A percentile compares a stretch with the other conserved stretches of the same genome.
Evolutionary conservation across 53 echinoderm and acorn worm genomes (phyloP).

Genomic region (Arbacia lixula): DNA sequence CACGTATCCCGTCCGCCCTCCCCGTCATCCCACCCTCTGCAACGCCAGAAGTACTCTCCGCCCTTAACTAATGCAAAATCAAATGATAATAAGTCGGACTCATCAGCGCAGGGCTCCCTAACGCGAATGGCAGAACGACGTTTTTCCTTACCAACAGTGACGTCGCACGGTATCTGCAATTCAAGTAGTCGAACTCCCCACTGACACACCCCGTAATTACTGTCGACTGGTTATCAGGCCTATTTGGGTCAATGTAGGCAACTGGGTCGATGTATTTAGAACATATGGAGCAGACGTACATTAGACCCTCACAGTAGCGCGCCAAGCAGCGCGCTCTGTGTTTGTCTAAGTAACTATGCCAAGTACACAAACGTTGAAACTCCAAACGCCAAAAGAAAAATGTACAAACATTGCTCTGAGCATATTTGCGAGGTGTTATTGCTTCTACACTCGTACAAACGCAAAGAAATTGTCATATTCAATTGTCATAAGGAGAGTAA

Average conservation of each 20-base stretch:
- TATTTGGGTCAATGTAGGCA: slow-evolving; percentile 60
- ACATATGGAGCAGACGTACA: slow-evolving; percentile 15
- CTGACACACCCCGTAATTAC: slow-evolving; percentile 50
- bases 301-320: slow-evolving; percentile 5
- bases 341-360: slow-evolving; percentile 39
- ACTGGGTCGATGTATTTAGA: slow-evolving; percentile 48
- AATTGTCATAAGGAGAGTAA: slow-evolving; percentile 26
- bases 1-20: too few relatives aligned
- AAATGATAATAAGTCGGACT: too few relatives aligned
- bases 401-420: slow-evolving; percentile 52
- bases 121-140: slow-evolving; percentile 29
- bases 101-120: slow-evolving; percentile 18
- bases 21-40: too few relatives aligned
- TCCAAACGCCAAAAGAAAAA: slow-evolving; percentile 34
- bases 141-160: slow-evolving; percentile 23
- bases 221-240: slow-evolving; percentile 38
- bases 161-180: slow-evolving; percentile 11
- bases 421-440: slow-evolving; percentile 54
- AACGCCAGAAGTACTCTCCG: too few relatives aligned
- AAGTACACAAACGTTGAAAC: slow-evolving; percentile 34
- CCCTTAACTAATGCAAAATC: not conserved
- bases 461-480: slow-evolving; percentile 55
- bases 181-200: slow-evolving; percentile 8
- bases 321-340: not conserved
- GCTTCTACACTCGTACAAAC: slow-evolving; percentile 35